Conservation (phyloP, 1,140 invertebrate genomes). For the Potamilus streckersoni region DNA sequence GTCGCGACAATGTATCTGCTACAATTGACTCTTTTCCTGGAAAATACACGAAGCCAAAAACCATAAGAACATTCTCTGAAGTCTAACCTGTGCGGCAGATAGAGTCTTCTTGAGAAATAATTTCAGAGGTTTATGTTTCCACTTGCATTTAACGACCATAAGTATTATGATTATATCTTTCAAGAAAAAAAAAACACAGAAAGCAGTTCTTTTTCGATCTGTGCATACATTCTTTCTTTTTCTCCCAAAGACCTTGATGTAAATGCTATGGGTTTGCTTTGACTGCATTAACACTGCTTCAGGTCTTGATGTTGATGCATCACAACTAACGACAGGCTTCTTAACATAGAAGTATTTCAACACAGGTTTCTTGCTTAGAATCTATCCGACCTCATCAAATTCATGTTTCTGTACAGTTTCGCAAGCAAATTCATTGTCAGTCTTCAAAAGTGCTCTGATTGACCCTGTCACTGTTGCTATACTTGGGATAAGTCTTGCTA, state of each 20-base stretch:
- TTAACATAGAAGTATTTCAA: too few species aligned
- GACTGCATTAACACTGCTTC: too few species aligned
- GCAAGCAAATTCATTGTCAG: too few species aligned
- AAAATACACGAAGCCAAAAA: constrained; percentile 52
- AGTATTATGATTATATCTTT: constrained; percentile 64
- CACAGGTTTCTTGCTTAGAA: too few species aligned
- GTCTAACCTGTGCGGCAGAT: constrained; percentile 18
- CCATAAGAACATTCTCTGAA: constrained; percentile 14
- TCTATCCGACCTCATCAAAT: too few species aligned
- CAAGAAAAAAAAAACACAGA: constrained; percentile 68
- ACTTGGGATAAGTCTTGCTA: too few species aligned
- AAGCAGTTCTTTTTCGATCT: constrained; percentile 69
- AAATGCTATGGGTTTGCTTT: too few species aligned
- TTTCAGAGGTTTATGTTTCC: constrained; percentile 36
- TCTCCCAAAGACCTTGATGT: constrained; percentile 44
- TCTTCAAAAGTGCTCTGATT: too few species aligned
- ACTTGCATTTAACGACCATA: constrained; percentile 39
- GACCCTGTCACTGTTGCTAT: too few species aligned
- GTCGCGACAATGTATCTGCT: constrained; percentile 52
- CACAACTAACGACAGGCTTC: too few species aligned
- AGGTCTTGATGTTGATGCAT: too few species aligned
- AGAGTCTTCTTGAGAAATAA: constrained; percentile 35
- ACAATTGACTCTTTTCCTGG: constrained; percentile 64
- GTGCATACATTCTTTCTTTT: constrained; percentile 67
- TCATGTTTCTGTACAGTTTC: too few species aligned